Percentiles rank a stretch among this genome's conserved stretches.
Evolutionary conservation across 2,113 vertebrate species (phyloP).

Genomic region (Thermophis baileyi): DNA sequence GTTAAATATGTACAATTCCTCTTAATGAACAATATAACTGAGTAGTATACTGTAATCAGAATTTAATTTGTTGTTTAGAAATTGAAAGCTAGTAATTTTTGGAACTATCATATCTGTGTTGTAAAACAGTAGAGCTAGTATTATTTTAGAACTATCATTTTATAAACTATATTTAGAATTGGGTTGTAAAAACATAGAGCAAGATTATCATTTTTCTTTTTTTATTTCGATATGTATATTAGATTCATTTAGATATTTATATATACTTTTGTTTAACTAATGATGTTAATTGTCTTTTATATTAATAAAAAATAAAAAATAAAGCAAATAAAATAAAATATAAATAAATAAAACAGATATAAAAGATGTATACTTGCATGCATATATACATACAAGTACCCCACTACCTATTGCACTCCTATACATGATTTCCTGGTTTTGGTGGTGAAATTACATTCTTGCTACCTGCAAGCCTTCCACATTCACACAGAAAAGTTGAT

Average conservation of each 20-base stretch:
- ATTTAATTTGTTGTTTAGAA: neutral
- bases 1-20: neutral
- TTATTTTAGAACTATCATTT: neutral
- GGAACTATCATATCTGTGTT: neutral
- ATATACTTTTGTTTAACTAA: neutral
- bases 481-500: neutral
- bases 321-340: too few species aligned
- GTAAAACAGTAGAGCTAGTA: neutral
- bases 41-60: neutral
- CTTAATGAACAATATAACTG: neutral
- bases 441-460: neutral
- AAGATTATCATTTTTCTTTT: neutral
- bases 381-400: neutral
- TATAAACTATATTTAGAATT: neutral
- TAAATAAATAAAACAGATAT: too few species aligned
- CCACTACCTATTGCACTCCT: neutral
- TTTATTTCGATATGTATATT: neutral
- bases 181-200: neutral
- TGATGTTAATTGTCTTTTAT: too few species aligned
- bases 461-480: neutral
- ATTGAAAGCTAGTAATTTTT: neutral
- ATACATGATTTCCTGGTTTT: neutral
- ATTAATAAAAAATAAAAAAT: too few species aligned
- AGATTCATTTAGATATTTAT: neutral
- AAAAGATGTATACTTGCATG: too few species aligned